Evolutionary conservation across 2,888 invertebrate genomes (phyloP).

Genomic region (Thalpophila matura): DNA sequence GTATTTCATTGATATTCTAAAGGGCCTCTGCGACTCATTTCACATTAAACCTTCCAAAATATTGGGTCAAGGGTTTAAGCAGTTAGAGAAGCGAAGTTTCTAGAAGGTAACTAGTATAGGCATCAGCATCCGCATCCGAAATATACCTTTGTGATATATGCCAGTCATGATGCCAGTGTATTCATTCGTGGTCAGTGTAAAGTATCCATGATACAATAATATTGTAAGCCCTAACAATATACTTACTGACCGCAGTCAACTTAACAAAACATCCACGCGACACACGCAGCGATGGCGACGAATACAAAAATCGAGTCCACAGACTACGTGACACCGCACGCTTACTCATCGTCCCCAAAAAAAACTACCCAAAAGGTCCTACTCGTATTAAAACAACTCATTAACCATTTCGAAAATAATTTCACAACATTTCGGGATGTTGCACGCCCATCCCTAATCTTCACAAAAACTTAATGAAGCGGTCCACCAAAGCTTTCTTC

Average conservation of each 20-base stretch:
- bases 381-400: constrained; percentile 7
- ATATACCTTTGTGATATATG: neutral
- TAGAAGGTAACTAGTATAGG: too few species aligned
- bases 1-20: constrained; percentile 16
- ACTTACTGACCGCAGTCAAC: constrained; percentile 22
- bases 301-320: constrained; percentile 24
- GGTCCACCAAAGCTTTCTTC: constrained; percentile 42
- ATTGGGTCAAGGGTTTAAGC: constrained; percentile 12
- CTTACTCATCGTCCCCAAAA: constrained; percentile 44
- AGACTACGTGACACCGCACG: constrained; percentile 25
- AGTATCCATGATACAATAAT: neutral
- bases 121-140: too few species aligned
- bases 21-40: constrained; percentile 7
- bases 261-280: constrained; percentile 5
- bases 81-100: neutral
- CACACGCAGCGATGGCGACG: neutral
- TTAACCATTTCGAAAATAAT: constrained; percentile 39
- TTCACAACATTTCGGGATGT: constrained; percentile 60
- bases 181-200: neutral
- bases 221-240: neutral
- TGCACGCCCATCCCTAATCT: constrained; percentile 44
- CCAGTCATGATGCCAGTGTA: neutral
- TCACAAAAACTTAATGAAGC: constrained; percentile 51
- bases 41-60: constrained; percentile 7
- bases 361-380: constrained; percentile 10